Conservation (phyloP, 2,888 invertebrate species). For the Dromius quadrimaculatus region DNA sequence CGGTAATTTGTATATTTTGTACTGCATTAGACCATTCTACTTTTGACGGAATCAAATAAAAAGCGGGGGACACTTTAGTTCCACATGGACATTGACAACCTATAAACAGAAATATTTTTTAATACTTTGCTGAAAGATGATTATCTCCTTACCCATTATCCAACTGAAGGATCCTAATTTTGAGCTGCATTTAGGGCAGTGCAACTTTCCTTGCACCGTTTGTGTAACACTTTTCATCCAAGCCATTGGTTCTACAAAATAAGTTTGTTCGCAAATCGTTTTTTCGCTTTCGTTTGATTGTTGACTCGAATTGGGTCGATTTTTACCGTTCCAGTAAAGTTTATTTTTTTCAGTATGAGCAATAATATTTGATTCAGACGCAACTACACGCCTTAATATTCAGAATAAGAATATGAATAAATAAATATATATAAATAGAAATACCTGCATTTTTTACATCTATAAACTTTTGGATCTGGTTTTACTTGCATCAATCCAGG, state of each 20-base stretch:
- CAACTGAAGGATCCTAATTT: constrained; percentile 93
- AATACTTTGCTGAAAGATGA: background rate
- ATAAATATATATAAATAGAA: background rate
- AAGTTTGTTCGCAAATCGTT: constrained; percentile 76
- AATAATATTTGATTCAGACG: constrained; percentile 82
- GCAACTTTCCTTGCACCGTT: constrained; percentile 82
- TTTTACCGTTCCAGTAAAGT: constrained; percentile 67
- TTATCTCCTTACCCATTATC: constrained; percentile 83
- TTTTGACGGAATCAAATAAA: constrained; percentile 91
- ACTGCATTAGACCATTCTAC: constrained; percentile 91
- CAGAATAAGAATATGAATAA: background rate
- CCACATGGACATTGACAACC: constrained; percentile 93
- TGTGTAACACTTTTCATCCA: constrained; percentile 87
- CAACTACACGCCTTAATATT: constrained; percentile 75
- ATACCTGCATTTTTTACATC: constrained; percentile 82
- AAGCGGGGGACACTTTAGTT: constrained; percentile 89
- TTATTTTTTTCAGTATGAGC: constrained; percentile 74
- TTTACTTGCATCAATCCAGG: constrained; percentile 80
- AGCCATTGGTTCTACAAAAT: constrained; percentile 89
- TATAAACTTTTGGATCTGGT: constrained; percentile 86
- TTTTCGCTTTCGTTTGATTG: constrained; percentile 59
- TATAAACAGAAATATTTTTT: constrained; percentile 60
- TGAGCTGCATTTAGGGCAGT: constrained; percentile 85
- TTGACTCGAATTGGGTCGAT: constrained; percentile 59
- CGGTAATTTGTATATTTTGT: constrained; percentile 87